Evolutionary conservation across 2,888 invertebrate genomes (phyloP).

Genomic region (Oscheius sp.): DNA sequence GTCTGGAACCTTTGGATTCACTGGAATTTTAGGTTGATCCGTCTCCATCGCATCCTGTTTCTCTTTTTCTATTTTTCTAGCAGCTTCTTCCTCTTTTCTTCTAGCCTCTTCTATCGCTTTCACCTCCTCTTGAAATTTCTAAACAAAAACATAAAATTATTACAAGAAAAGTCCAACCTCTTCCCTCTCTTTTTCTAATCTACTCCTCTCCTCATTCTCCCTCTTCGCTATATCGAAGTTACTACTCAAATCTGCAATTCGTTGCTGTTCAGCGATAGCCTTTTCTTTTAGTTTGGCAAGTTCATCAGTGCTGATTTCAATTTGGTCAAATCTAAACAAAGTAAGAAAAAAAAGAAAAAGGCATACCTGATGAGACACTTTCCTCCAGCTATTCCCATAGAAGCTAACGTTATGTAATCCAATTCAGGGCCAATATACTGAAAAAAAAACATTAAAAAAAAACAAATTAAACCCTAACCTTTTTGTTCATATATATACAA

Average conservation of each 20-base stretch:
- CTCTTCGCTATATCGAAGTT: conserved; percentile 30
- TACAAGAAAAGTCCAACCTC: conserved; percentile 8
- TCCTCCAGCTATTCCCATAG: conserved; percentile 42
- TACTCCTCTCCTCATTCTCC: conserved; percentile 48
- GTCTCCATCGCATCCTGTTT: conserved; percentile 32
- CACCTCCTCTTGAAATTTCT: conserved; percentile 23
- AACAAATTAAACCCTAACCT: conserved; percentile 30
- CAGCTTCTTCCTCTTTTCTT: conserved; percentile 29
- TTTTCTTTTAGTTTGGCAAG: conserved; percentile 33
- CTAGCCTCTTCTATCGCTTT: conserved; percentile 8
- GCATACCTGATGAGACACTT: conserved; percentile 38
- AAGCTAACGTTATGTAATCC: conserved; percentile 33
- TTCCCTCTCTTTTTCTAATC: conserved; percentile 37
- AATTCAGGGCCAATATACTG: conserved; percentile 44
- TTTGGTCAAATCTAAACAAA: conserved; percentile 18
- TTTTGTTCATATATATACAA: conserved; percentile 53
- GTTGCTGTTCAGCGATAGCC: conserved; percentile 23
- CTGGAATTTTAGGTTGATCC: conserved; percentile 13
- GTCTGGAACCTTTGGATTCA: neutral
- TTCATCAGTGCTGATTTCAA: conserved; percentile 40
- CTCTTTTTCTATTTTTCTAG: conserved; percentile 21
- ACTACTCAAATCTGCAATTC: neutral
- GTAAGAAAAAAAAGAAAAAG: neutral
- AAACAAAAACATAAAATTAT: neutral
- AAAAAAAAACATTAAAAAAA: conserved; percentile 14